Conservation (phyloP, 1,140 invertebrate genomes). For the Rhagoletis pomonella region DNA sequence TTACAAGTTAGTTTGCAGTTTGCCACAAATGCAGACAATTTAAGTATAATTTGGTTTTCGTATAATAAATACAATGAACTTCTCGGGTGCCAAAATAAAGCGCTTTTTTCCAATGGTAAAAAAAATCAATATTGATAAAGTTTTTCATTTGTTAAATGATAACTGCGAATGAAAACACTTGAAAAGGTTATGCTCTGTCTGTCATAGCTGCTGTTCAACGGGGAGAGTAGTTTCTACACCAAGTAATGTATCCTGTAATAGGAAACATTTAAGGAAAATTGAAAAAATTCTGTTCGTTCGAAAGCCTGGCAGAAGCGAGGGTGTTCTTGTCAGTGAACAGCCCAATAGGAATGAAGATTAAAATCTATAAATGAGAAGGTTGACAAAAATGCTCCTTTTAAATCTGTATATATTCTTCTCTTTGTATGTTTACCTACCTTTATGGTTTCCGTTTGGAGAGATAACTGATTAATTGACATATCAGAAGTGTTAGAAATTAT, state of each 20-base stretch:
- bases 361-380: too few species aligned
- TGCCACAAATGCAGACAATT: slow-evolving; percentile 12
- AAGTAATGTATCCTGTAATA: background rate
- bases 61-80: background rate
- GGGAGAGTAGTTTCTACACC: background rate
- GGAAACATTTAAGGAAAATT: background rate
- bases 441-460: too few species aligned
- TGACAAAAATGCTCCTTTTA: too few species aligned
- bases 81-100: background rate
- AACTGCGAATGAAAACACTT: background rate
- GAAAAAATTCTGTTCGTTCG: background rate
- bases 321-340: background rate
- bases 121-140: background rate
- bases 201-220: background rate
- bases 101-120: background rate
- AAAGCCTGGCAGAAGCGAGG: background rate
- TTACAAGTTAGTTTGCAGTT: background rate
- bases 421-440: too few species aligned
- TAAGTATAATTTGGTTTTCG: background rate
- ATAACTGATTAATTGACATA: too few species aligned
- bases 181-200: background rate
- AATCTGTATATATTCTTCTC: too few species aligned
- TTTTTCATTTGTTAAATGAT: background rate
- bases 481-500: too few species aligned
- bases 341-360: background rate